These are phyloP conservation scores for Catocala fraxini DNA, from an alignment of 2,888 invertebrate species.

Conservation along the genomic window DNA sequence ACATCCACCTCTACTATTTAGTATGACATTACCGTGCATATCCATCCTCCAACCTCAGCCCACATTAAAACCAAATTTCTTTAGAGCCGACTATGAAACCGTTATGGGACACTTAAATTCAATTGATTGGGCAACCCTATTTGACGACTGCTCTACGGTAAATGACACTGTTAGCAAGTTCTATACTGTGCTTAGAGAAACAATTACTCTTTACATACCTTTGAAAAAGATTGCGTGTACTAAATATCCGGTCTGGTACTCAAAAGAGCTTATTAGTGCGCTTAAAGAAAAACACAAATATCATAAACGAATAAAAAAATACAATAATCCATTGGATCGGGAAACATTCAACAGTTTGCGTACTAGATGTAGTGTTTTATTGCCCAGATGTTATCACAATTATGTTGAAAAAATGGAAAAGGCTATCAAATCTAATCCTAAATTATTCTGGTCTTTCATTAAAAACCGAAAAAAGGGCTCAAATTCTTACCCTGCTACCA, in stretches of 20 bases:
- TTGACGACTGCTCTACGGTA: neutral
- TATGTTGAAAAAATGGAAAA: slow-evolving; percentile 20
- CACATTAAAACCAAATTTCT: slow-evolving; percentile 10
- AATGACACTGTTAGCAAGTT: neutral
- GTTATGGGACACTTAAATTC: slow-evolving; percentile 1
- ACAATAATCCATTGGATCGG: slow-evolving; percentile 31
- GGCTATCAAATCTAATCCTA: slow-evolving; percentile 22
- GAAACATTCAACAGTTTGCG: slow-evolving; percentile 16
- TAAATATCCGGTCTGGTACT: slow-evolving; percentile 33
- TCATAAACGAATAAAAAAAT: slow-evolving; percentile 23
- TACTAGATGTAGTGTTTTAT: slow-evolving; percentile 4
- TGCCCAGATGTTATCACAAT: neutral
- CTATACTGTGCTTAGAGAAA: neutral
- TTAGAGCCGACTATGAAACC: slow-evolving; percentile 26
- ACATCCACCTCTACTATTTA: slow-evolving; percentile 12
- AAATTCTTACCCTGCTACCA: slow-evolving; percentile 22
- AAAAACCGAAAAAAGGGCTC: slow-evolving; percentile 19
- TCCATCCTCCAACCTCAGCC: slow-evolving; percentile 1
- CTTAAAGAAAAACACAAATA: slow-evolving; percentile 25
- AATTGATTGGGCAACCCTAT: neutral
- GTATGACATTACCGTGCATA: neutral
- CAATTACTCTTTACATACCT: slow-evolving; percentile 8
- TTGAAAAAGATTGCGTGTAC: slow-evolving; percentile 4
- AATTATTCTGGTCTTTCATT: slow-evolving; percentile 31
- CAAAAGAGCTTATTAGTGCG: slow-evolving; percentile 13